A percentile compares a stretch with the other conserved stretches of the same genome.
These are phyloP conservation scores for Lamprologus sp. DNA, from an alignment of 2,113 vertebrate species.

Conservation along the genomic window DNA sequence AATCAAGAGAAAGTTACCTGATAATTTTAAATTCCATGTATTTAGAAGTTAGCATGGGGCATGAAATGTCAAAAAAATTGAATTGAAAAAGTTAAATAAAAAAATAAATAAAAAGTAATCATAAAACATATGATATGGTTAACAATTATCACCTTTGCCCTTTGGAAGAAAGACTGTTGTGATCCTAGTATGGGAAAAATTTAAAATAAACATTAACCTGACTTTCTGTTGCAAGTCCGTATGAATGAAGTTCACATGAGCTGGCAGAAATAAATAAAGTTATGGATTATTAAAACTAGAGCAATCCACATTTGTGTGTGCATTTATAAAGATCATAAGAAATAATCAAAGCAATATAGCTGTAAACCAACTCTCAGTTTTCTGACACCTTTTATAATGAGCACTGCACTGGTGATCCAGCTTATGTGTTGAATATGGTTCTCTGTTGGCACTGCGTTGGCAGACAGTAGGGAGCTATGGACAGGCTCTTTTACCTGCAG, in stretches of 20 bases:
- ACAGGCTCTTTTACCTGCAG: not conserved
- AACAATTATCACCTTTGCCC: not conserved
- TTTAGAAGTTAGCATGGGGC: not conserved
- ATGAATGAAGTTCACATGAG: not conserved
- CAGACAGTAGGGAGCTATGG: not conserved
- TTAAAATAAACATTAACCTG: not conserved
- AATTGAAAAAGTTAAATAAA: not conserved
- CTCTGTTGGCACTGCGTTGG: not conserved
- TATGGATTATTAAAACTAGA: not conserved
- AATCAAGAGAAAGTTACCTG: not conserved
- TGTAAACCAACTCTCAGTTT: not conserved
- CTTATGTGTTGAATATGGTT: not conserved
- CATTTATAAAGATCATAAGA: not conserved
- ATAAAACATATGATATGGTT: not conserved
- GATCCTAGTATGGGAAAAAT: not conserved
- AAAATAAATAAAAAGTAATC: not conserved
- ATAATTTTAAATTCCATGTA: not conserved
- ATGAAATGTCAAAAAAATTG: not conserved
- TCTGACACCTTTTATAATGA: not conserved
- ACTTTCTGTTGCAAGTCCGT: not conserved
- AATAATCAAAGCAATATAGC: not conserved
- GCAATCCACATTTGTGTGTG: not conserved
- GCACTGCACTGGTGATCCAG: not conserved
- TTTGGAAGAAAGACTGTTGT: not conserved
- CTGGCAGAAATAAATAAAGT: not conserved